Evolutionary conservation across 2,888 invertebrate species (phyloP).

Genomic region (Agrilus cyanescens): DNA sequence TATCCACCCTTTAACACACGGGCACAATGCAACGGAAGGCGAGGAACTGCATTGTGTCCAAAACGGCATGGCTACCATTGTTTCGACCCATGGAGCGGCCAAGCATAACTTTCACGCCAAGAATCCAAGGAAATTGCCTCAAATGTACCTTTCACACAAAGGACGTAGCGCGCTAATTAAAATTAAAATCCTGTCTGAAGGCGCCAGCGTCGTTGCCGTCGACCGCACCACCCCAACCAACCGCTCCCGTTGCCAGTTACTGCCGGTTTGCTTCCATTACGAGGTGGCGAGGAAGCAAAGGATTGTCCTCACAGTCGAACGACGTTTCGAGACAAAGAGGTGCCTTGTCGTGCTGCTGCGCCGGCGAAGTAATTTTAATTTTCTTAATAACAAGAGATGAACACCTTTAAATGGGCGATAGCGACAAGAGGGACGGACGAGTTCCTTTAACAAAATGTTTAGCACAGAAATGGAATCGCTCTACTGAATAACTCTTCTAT

Average conservation of each 20-base stretch:
- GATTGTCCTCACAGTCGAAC: too few species aligned
- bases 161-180: conserved; percentile 32
- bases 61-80: conserved; percentile 28
- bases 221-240: conserved; percentile 2
- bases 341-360: too few species aligned
- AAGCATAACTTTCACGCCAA: conserved; percentile 29
- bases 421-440: too few species aligned
- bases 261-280: not conserved
- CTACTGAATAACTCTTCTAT: too few species aligned
- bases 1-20: conserved; percentile 38
- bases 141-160: conserved; percentile 33
- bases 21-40: conserved; percentile 37
- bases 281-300: too few species aligned
- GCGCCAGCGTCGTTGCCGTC: not conserved
- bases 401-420: too few species aligned
- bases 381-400: too few species aligned
- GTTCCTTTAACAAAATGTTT: too few species aligned
- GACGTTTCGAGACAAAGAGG: too few species aligned
- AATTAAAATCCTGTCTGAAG: conserved; percentile 27
- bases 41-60: conserved; percentile 37
- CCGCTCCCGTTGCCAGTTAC: conserved; percentile 1
- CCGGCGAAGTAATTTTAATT: too few species aligned
- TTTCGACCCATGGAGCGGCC: conserved; percentile 31
- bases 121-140: conserved; percentile 34
- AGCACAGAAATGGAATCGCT: too few species aligned